phyloP scores from a whole-genome alignment of 2,797 vertebrate genomes.

The Gambusia yucatana region DNA sequence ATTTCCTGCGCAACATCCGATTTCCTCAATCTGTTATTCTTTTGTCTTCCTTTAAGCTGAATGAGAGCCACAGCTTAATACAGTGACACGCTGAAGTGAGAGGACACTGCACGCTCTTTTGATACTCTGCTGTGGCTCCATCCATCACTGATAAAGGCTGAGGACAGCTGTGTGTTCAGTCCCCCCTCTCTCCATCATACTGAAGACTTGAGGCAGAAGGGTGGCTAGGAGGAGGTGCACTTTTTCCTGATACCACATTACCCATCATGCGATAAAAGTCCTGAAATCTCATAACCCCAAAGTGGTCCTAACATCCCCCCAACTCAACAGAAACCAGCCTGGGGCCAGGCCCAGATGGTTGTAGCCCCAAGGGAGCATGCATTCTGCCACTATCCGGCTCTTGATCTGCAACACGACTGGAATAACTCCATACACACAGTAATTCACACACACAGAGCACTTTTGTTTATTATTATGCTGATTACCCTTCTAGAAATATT shows the following conservation, averaged over 20 bases:
- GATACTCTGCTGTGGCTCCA: conserved; percentile 83
- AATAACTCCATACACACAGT: background rate
- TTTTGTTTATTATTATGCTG: conserved; percentile 22
- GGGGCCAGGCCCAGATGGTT: conserved; percentile 76
- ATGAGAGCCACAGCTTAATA: conserved; percentile 48
- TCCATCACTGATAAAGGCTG: conserved; percentile 83
- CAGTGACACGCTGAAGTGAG: conserved; percentile 60
- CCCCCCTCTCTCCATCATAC: conserved; percentile 71
- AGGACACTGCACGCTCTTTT: conserved; percentile 75
- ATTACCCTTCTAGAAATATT: background rate
- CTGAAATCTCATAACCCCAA: conserved; percentile 24
- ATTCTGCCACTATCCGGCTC: conserved; percentile 44
- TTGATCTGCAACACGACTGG: conserved; percentile 74
- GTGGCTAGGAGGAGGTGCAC: conserved; percentile 73
- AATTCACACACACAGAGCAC: conserved; percentile 19
- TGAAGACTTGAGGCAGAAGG: conserved; percentile 67
- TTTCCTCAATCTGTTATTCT: conserved; percentile 24
- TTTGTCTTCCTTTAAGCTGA: conserved; percentile 28
- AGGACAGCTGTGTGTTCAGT: conserved; percentile 84
- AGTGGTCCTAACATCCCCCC: conserved; percentile 19
- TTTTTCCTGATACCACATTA: conserved; percentile 74
- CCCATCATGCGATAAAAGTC: conserved; percentile 40
- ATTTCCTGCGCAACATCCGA: conserved; percentile 40
- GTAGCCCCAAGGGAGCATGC: conserved; percentile 75
- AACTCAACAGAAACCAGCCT: conserved; percentile 48